Evolutionary conservation across 2,888 invertebrate species (phyloP), one percentile per base, ranked within the genome.

Genomic region (Sinodicranocentrus sp.): DNA sequence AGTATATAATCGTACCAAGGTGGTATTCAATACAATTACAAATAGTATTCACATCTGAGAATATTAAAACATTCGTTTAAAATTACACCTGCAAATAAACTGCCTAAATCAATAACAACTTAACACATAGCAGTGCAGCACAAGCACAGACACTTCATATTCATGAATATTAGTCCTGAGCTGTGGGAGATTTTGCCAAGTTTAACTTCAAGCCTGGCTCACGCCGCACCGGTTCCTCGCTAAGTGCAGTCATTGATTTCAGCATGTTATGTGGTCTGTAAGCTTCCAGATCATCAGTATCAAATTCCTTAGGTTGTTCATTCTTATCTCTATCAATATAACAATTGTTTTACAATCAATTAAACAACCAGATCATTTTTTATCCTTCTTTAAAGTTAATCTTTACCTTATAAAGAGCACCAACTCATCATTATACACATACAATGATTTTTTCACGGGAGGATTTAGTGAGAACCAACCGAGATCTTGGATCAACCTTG

Each of bases 391-490:
- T 52, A 17, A 13, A 52, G 39, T 2, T 3, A 67, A n/a, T n/a
- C 8, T 61, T 70, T 67, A 85, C 86, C 85, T 67, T 1, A 84
- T 78, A 28, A 85, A 84, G 0, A 87, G 72, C 2, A 71, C 78
- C 21, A 87, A 44, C 28, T 87, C 87, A 59, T 87, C 86, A 61
- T 70, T 85, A 73, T 83, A 86, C 2, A 87, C 72, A 63, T 85
- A 85, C 6, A 86, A 17, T 10, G 84, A 73, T 23, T 85, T 85
- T 19, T 72, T 68, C 2, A 77, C 72, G 2, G 82, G 82, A 15
- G 54, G 67, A n/a, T 23, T 59, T 17, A 85, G 26, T 2, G 77
- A 57, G 23, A 85, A 85, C 85, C 85, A 85, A 0, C 39, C 48
- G 17, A 85, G 43, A 33, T 83, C 83, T 28, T 79, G 80, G 26